Evolutionary conservation across 2,797 vertebrate species (phyloP).

Genomic region (Triplophysa bombifrons): DNA sequence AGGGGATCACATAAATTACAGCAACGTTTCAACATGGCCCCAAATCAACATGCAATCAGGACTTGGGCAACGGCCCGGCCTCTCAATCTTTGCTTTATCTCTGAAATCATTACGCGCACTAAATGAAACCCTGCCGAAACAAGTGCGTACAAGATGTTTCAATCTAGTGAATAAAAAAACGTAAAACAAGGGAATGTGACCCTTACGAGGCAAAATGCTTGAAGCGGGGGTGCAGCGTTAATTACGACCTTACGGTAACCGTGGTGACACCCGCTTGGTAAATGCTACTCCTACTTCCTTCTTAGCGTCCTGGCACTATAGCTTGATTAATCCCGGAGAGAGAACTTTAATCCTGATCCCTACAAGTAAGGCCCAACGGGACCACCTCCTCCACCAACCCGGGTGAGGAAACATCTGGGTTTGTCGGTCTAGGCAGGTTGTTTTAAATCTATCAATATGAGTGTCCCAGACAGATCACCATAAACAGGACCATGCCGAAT

Average conservation of each 20-base stretch:
- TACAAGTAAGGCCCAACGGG: neutral
- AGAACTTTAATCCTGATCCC: conserved; percentile 42
- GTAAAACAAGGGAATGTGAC: neutral
- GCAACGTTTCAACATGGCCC: conserved; percentile 60
- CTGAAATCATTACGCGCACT: conserved; percentile 26
- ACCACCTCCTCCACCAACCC: neutral
- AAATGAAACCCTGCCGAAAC: neutral
- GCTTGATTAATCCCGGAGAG: conserved; percentile 68
- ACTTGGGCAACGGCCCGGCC: conserved; percentile 59
- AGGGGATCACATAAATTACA: conserved; percentile 64
- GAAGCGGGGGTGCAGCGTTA: conserved; percentile 18
- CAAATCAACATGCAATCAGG: conserved; percentile 69
- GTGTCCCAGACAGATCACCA: neutral
- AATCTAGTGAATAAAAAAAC: neutral
- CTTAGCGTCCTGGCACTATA: conserved; percentile 24
- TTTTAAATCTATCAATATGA: neutral
- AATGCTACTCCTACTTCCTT: conserved; percentile 57
- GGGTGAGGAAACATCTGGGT: conserved; percentile 45
- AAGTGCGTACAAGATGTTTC: conserved; percentile 1
- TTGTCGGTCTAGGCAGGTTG: conserved; percentile 1
- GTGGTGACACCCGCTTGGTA: conserved; percentile 33
- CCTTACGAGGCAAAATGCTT: conserved; percentile 30
- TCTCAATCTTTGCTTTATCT: conserved; percentile 40
- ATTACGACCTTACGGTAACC: conserved; percentile 38
- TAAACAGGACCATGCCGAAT: too few species aligned